Evolutionary conservation across 2,888 invertebrate genomes (phyloP).

Genomic region (Andrena flavipes): DNA sequence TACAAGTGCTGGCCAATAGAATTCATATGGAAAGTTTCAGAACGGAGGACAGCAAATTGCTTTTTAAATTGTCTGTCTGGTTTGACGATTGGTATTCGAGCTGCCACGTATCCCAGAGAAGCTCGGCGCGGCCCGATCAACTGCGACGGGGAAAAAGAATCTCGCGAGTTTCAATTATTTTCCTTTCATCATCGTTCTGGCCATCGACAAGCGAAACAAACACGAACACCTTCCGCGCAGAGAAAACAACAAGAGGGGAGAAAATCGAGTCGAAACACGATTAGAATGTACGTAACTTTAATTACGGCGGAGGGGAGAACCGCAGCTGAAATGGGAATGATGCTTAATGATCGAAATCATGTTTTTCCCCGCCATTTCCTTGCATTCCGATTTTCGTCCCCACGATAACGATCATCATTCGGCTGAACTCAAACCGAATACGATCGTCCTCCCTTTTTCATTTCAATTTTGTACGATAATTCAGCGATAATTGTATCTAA

Average conservation of each 20-base stretch:
- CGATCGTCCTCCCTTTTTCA: neutral
- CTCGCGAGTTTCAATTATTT: slow-evolving; percentile 30
- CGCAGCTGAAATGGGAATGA: slow-evolving; percentile 60
- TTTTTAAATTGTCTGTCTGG: no score
- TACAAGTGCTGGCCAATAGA: no score
- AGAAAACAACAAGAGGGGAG: slow-evolving; percentile 37
- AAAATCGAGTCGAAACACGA: slow-evolving; percentile 52
- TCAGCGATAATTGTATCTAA: neutral
- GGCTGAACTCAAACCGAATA: neutral
- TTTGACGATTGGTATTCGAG: neutral
- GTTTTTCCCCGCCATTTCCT: slow-evolving; percentile 41
- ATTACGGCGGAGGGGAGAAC: slow-evolving; percentile 31
- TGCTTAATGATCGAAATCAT: slow-evolving; percentile 61
- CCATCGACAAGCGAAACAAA: slow-evolving; percentile 40
- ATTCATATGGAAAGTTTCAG: no score
- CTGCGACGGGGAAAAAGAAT: slow-evolving; percentile 20
- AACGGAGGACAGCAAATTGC: no score
- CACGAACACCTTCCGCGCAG: slow-evolving; percentile 29
- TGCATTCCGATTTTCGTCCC: slow-evolving; percentile 33
- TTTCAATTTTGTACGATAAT: neutral
- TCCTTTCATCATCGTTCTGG: slow-evolving; percentile 37
- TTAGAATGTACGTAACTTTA: slow-evolving; percentile 24
- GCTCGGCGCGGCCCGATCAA: slow-evolving; percentile 14
- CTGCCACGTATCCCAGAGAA: slow-evolving; percentile 47
- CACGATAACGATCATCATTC: slow-evolving; percentile 19